phyloP scores from a whole-genome alignment of 2,113 vertebrate genomes.

The Phaethornis superciliosus region DNA sequence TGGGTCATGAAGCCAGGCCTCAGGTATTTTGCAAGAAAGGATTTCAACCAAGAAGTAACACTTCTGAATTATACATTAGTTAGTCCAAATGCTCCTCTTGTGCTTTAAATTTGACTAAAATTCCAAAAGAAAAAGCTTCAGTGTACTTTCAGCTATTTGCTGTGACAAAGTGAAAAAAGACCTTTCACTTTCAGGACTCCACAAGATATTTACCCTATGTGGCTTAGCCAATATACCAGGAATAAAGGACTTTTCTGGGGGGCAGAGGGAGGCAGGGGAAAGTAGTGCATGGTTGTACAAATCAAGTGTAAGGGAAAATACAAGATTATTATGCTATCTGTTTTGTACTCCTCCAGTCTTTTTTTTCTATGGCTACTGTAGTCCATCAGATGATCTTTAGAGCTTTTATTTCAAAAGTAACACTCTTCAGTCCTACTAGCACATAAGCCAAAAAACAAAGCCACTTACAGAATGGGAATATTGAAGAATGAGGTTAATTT shows the following conservation, averaged over 20 bases:
- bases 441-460: background rate
- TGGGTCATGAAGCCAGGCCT: background rate
- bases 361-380: background rate
- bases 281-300: background rate
- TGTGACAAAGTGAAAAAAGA: background rate
- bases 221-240: background rate
- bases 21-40: background rate
- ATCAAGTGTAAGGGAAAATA: background rate
- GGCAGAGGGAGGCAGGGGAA: background rate
- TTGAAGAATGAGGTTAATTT: background rate
- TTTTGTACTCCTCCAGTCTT: background rate
- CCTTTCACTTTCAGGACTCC: background rate
- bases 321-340: background rate
- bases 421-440: background rate
- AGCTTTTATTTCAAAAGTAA: background rate
- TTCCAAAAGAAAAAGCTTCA: background rate
- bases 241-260: background rate
- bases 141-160: background rate
- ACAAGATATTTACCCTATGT: background rate
- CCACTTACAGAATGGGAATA: background rate
- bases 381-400: background rate
- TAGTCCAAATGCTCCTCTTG: background rate
- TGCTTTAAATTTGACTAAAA: background rate
- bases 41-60: background rate
- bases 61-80: background rate